phyloP scores from a whole-genome alignment of 2,888 invertebrate genomes.

The Escarpia spicata region DNA sequence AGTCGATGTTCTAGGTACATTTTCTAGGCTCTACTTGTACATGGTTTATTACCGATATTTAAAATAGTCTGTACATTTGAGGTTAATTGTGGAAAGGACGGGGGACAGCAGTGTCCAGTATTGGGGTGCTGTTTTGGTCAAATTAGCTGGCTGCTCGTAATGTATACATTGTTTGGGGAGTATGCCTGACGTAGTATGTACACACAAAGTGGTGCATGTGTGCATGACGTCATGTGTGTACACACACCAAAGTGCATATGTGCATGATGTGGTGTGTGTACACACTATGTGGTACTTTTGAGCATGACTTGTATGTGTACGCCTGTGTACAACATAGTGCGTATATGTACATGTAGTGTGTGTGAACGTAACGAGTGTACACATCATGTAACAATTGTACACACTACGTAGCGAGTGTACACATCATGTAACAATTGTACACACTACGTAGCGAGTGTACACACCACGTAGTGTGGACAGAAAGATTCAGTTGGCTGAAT shows the following conservation, averaged over 20 bases:
- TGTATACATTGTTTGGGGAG: background rate
- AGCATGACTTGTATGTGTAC: no score
- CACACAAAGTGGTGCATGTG: no score
- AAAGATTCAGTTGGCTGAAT: background rate
- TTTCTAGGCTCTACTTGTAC: background rate
- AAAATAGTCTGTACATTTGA: background rate
- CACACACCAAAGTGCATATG: no score
- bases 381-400: background rate
- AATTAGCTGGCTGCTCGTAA: background rate
- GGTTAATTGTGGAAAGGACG: background rate
- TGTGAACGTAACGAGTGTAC: no score
- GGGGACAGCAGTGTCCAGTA: background rate
- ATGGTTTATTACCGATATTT: constrained; percentile 13
- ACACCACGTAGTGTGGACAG: background rate
- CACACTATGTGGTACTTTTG: no score
- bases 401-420: background rate
- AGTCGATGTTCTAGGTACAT: background rate
- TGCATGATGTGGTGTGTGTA: no score
- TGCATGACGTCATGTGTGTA: no score
- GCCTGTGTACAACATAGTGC: no score
- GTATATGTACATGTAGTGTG: no score
- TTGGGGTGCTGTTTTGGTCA: background rate
- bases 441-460: background rate
- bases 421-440: background rate
- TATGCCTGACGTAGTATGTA: no score